Base-by-base conservation (phyloP, 2,113 vertebrate species). In the Apaloderma vittatum region DNA sequence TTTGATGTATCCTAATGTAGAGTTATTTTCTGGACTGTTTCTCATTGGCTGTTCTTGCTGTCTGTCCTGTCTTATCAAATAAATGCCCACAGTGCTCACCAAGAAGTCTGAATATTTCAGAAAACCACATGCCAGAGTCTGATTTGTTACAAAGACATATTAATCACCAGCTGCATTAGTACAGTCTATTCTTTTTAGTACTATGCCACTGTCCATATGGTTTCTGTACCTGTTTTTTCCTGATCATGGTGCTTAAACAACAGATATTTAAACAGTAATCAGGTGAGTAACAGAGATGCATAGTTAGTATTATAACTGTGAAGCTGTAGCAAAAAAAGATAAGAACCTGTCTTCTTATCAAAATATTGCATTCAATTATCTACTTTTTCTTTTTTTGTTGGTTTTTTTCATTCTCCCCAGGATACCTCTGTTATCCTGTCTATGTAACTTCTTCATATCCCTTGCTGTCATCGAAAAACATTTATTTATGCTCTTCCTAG, bases 121-220 rank as follows among this genome's bases (percentile, higher is more conserved):
- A 62, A 67, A 71, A 70, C 21, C 96, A 97, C 94, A 95, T 96
- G 87, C 43, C 63, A 34, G 40, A 75, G 14, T 27, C 76, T 97
- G 83, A 92, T 96, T 97, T 97, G 40, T 90, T 94, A 67, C 32
- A 71, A 82, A 97, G 80, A 24, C 17, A 52, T 90, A 93, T 97
- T 91, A 75, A 96, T 94, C 32, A 87, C 48, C 78, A 96, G 40
- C 55, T 96, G 70, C 37, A 83, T 40, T 75, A 86, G 29, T 74
- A 78, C 86, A 85, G 72, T 49, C 45, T 65, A 70, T 37, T 40
- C 82, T 86, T 94, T 96, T 92, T 70, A 95, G 52, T 82, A 61
- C n/a, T 57, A 46, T 65, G 32, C 15, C 51, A 71, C 91, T 86
- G 96, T 82, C 92, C 88, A 77, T 96, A 94, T 96, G 85, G 21